phyloP scores from a whole-genome alignment of 2,888 invertebrate genomes.

The Drosophila antonietae region DNA sequence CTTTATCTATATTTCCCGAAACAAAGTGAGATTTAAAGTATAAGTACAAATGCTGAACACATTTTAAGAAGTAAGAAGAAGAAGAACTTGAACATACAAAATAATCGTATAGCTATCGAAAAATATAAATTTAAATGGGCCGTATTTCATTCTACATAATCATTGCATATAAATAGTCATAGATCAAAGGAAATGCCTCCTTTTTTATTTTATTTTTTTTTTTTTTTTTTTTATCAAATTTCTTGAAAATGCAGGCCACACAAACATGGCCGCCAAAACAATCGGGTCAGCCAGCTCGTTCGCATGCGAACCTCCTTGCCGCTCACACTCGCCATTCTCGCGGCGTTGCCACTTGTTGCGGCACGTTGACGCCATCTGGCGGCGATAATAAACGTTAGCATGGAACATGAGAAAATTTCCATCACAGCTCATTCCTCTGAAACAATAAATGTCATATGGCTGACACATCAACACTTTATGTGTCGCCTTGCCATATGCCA shows the following conservation, averaged over 20 bases:
- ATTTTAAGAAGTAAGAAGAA: too few relatives aligned
- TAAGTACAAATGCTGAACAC: too few relatives aligned
- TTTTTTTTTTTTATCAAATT: conserved; percentile 31
- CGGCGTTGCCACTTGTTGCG: conserved; percentile 59
- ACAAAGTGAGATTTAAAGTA: too few relatives aligned
- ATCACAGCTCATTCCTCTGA: conserved; percentile 22
- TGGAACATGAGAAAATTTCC: conserved; percentile 26
- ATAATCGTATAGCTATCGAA: not conserved
- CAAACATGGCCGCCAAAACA: conserved; percentile 6
- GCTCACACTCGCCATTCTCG: conserved; percentile 21
- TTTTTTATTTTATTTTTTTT: conserved; percentile 1
- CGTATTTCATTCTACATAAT: conserved; percentile 9
- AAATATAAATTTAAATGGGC: not conserved
- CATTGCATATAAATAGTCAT: conserved; percentile 11
- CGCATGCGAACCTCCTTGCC: too few relatives aligned
- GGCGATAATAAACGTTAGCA: conserved; percentile 60
- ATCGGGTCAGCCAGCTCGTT: conserved; percentile 27
- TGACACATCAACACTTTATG: conserved; percentile 80
- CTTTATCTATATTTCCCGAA: too few relatives aligned
- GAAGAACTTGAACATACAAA: too few relatives aligned
- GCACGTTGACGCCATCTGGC: conserved; percentile 67
- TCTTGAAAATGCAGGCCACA: conserved; percentile 19
- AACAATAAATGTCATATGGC: conserved; percentile 79
- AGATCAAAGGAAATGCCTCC: conserved; percentile 10
- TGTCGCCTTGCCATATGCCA: conserved; percentile 57